Evolutionary conservation across 2,888 invertebrate species (phyloP), one percentile per base, ranked within the genome.

Genomic region (Pseudococcus viburni): DNA sequence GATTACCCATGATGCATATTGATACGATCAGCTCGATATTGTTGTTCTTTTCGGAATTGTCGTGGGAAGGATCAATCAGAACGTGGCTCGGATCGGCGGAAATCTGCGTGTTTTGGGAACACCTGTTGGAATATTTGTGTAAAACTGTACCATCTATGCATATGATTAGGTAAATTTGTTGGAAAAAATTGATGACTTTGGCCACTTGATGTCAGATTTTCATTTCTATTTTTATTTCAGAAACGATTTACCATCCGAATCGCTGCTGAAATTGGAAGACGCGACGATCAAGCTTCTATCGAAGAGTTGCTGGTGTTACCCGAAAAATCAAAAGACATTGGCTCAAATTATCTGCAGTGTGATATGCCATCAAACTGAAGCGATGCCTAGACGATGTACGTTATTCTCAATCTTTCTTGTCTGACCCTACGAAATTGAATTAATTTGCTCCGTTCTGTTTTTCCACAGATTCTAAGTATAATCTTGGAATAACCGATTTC

Each of bases 101-200:
- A 90, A 97, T 97, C 9, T 94, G 95, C 3, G 93, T 94, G n/a
- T 98, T 97, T 92, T 98, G 97, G 97, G 93, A 95, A 84, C 96
- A 96, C 5, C 92, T 98, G 89, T 19, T 88, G 83, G 55, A 88
- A 33, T 88, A 83, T 39, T 83, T 88, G 26, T 88, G 88, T 59
- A 83, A 88, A 80, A 80, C 83, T 80, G 80, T 88, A 33, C 88
- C 88, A 33, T 73, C 88, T 39, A 80, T 55, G 80, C 80, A 88
- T 80, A 55, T 46, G 26, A 55, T 88, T 11, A 48, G 88, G 88
- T 88, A 88, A n/a, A 11, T 83, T 42, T 42, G 42, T 42, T 42
- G 5, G 42, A 42, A 3, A 7, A 42, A 42, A 7, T 42, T 42
- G 42, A 42, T 2, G 26, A 33, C 26, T 33, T n/a, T 33, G 26